phyloP scores from a whole-genome alignment of 2,797 vertebrate genomes.

The Epinephelus awoara region DNA sequence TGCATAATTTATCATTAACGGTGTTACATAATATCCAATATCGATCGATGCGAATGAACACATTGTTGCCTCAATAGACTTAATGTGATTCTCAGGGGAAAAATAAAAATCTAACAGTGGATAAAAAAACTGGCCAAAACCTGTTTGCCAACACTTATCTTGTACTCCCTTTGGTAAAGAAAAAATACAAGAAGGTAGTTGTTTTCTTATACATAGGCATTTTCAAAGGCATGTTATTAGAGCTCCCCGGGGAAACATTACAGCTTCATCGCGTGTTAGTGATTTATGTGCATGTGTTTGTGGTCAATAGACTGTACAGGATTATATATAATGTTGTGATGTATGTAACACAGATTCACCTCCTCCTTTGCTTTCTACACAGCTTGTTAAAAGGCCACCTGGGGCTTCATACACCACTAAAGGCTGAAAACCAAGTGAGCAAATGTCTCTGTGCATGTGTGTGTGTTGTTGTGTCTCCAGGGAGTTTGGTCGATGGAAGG shows the following conservation, averaged over 20 bases:
- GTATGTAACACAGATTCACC: constrained; percentile 16
- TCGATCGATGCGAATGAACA: not conserved
- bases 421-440: constrained; percentile 17
- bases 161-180: not conserved
- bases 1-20: not conserved
- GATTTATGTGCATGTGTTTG: constrained; percentile 1
- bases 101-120: not conserved
- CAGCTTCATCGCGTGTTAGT: not conserved
- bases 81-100: not conserved
- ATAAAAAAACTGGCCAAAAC: not conserved
- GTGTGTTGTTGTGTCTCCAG: constrained; percentile 80
- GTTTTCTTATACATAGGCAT: not conserved
- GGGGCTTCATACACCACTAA: not conserved
- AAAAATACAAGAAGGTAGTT: not conserved
- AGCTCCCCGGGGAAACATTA: not conserved
- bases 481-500: constrained; percentile 99
- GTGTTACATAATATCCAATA: not conserved
- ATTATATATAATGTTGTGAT: not conserved
- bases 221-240: not conserved
- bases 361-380: constrained; percentile 7
- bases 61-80: not conserved
- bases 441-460: constrained; percentile 26
- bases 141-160: not conserved
- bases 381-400: constrained; percentile 55
- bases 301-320: not conserved